phyloP scores from a whole-genome alignment of 2,888 invertebrate genomes.

The Metalampra italica region DNA sequence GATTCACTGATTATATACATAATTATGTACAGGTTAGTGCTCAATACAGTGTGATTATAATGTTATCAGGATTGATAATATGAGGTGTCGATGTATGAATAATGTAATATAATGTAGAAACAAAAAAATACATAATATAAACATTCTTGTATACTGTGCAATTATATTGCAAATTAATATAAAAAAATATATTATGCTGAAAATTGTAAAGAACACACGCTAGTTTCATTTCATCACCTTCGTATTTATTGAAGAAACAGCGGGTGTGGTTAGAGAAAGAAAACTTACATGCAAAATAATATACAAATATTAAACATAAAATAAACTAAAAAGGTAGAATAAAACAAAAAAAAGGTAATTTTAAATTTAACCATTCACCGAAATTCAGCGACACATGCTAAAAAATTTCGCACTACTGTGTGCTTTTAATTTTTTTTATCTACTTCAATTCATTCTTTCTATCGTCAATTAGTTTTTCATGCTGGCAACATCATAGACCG shows the following conservation, averaged over 20 bases:
- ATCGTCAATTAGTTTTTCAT: slow-evolving; percentile 64
- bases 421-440: slow-evolving; percentile 61
- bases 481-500: slow-evolving; percentile 58
- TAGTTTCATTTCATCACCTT: slow-evolving; percentile 1
- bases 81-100: slow-evolving; percentile 53
- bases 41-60: slow-evolving; percentile 19
- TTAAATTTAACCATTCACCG: slow-evolving; percentile 45
- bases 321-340: slow-evolving; percentile 33
- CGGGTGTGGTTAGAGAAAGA: slow-evolving; percentile 4
- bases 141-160: slow-evolving; percentile 32
- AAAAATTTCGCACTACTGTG: slow-evolving; percentile 71
- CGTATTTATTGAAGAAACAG: slow-evolving; percentile 5
- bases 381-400: slow-evolving; percentile 69
- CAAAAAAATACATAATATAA: slow-evolving; percentile 28
- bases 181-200: slow-evolving; percentile 22
- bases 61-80: slow-evolving; percentile 22
- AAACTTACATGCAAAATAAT: slow-evolving; percentile 16
- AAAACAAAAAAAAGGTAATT: slow-evolving; percentile 33
- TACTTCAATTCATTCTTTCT: slow-evolving; percentile 56
- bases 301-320: slow-evolving; percentile 26
- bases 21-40: slow-evolving; percentile 37
- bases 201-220: slow-evolving; percentile 12
- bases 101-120: slow-evolving; percentile 25
- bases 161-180: slow-evolving; percentile 37
- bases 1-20: slow-evolving; percentile 35